Evolutionary conservation across 2,797 vertebrate species (phyloP).

Genomic region (Lagorchestes hirsutus): DNA sequence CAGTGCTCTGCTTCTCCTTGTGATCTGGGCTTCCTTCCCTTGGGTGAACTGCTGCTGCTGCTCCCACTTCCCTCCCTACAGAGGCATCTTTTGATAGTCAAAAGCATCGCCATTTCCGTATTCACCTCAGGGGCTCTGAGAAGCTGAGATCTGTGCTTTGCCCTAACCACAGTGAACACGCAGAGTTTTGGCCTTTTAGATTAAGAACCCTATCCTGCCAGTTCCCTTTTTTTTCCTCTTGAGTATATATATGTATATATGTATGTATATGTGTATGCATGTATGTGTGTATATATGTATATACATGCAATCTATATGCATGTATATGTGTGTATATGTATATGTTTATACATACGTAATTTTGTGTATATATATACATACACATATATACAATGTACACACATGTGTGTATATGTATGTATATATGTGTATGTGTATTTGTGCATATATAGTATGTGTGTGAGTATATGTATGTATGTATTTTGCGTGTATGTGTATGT

Average conservation of each 20-base stretch:
- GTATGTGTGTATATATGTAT: too few species aligned
- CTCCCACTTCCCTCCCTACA: not conserved
- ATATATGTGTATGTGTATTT: too few species aligned
- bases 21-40: not conserved
- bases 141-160: not conserved
- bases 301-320: too few species aligned
- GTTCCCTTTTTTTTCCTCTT: not conserved
- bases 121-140: not conserved
- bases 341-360: too few species aligned
- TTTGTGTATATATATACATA: too few species aligned
- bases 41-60: not conserved
- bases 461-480: too few species aligned
- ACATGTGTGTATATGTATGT: too few species aligned
- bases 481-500: not conserved
- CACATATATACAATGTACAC: too few species aligned
- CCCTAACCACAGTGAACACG: not conserved
- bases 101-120: not conserved
- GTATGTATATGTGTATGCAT: fast-evolving
- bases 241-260: not conserved
- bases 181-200: not conserved
- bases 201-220: not conserved
- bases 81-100: not conserved
- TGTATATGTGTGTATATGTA: too few species aligned
- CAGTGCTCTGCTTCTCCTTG: not conserved
- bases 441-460: too few species aligned